Conservation (phyloP, 1,140 invertebrate species). For the Drosophila bifasciata region DNA sequence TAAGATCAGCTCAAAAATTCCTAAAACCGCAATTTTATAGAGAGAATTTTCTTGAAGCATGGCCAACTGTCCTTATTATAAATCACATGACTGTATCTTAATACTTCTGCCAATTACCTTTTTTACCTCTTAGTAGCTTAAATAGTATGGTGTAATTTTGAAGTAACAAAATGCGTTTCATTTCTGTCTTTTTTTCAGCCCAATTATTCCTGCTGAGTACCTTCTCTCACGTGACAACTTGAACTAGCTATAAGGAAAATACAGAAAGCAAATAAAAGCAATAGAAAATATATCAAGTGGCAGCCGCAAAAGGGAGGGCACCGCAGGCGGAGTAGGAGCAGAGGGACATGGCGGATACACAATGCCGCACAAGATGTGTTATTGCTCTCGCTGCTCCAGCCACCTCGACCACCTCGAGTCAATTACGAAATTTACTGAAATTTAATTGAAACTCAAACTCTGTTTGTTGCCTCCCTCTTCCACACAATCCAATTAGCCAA, state of each 20-base stretch:
- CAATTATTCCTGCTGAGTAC: slow-evolving; percentile 32
- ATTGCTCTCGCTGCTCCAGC: slow-evolving; percentile 48
- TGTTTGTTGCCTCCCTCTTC: not conserved
- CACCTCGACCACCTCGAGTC: slow-evolving; percentile 51
- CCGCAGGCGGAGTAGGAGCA: slow-evolving; percentile 8
- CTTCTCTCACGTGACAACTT: slow-evolving; percentile 33
- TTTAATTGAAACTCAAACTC: slow-evolving; percentile 58
- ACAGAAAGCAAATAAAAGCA: not conserved
- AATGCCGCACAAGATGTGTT: slow-evolving; percentile 65
- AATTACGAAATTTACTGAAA: slow-evolving; percentile 63
- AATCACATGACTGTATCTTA: too few relatives aligned
- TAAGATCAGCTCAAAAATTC: too few relatives aligned
- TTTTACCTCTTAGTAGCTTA: too few relatives aligned
- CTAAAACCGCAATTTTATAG: too few relatives aligned
- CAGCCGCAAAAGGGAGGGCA: slow-evolving; percentile 19
- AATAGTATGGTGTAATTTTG: too few relatives aligned
- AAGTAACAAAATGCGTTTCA: too few relatives aligned
- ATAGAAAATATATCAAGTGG: slow-evolving; percentile 8
- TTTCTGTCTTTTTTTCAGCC: slow-evolving; percentile 45
- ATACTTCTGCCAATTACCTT: too few relatives aligned
- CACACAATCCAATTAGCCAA: slow-evolving; percentile 6
- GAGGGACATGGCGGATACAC: slow-evolving; percentile 70
- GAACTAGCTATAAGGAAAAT: slow-evolving; percentile 18
- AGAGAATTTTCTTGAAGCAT: too few relatives aligned
- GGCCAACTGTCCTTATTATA: too few relatives aligned